phyloP scores from a whole-genome alignment of 1,140 invertebrate species.

The Apocrypta bakeri region DNA sequence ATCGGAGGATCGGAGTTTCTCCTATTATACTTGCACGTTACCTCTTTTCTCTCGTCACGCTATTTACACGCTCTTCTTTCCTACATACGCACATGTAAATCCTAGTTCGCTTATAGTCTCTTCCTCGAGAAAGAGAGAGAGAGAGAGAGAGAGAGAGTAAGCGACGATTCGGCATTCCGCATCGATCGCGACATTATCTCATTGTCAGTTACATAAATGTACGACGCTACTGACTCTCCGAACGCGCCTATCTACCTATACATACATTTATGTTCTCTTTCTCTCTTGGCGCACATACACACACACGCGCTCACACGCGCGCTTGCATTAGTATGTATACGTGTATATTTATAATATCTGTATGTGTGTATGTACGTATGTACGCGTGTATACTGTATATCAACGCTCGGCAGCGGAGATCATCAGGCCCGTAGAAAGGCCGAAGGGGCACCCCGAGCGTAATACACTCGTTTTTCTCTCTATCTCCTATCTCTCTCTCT shows the following conservation, averaged over 20 bases:
- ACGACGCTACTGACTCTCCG: slow-evolving; percentile 12
- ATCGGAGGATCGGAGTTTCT: not conserved
- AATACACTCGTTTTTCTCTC: too few relatives aligned
- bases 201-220: slow-evolving; percentile 43
- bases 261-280: not conserved
- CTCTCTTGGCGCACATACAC: not conserved
- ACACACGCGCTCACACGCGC: not conserved
- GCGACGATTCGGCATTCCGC: slow-evolving; percentile 45
- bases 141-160: too few relatives aligned
- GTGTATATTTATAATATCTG: not conserved
- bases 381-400: too few relatives aligned
- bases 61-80: slow-evolving; percentile 28
- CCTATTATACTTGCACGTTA: not conserved
- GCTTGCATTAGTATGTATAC: too few relatives aligned
- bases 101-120: not conserved
- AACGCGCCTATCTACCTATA: slow-evolving; percentile 21
- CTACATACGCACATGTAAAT: not conserved
- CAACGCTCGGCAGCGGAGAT: slow-evolving; percentile 39
- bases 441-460: slow-evolving; percentile 45
- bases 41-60: not conserved
- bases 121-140: too few relatives aligned
- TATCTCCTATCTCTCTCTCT: too few relatives aligned
- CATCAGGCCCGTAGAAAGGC: slow-evolving; percentile 43
- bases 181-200: slow-evolving; percentile 50
- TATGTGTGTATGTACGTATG: slow-evolving; percentile 6